Evolutionary conservation across 1,140 invertebrate species (phyloP), one percentile per base, ranked within the genome.

Genomic region (Drosophila sproati): DNA sequence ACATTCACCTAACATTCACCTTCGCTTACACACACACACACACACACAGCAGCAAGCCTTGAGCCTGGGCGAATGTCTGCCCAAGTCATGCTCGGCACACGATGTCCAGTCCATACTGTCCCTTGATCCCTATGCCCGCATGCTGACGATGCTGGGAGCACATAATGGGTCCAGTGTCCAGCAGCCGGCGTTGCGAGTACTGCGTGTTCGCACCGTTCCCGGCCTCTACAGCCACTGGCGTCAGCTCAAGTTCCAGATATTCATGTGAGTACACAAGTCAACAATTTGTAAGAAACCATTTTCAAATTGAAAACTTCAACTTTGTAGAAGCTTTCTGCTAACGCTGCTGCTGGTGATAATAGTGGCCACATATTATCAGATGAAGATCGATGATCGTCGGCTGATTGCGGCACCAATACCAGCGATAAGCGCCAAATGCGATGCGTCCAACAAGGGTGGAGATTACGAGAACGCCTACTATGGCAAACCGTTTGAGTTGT

Each of bases 201-300:
- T 96, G 10, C 94, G 93, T 43, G 94, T 97, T 3, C 94, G 96
- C 41, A 93, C 94, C 0, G 95, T 97, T 4, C 96, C 96, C 2
- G 96, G 95, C 45, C 91, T 94, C 47, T 97, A 96, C 80, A 94
- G 94, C 12, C 82, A 96, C 29, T 94, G 94, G 83, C 87, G 92
- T 6, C 96, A 97, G 92, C 91, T 94, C 7, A 96, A 96, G 91
- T 94, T 96, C 68, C 95, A 95, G 83, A 94, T 96, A 68, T 93
- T 96, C 39, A 94, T 94, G 96, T 97, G 93, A 95, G 95, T 94
- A 20, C 5, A 10, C 4, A 87, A 82, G 32, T 34, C 75, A 35
- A 10, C 0, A 12, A 12, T 12, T 2, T 7, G 5, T 6, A 29
- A 5, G 7, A 8, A 5, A 57, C 41, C 69, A 31, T 29, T 6